phyloP scores from a whole-genome alignment of 2,888 invertebrate species.

The Orthosia gracilis region DNA sequence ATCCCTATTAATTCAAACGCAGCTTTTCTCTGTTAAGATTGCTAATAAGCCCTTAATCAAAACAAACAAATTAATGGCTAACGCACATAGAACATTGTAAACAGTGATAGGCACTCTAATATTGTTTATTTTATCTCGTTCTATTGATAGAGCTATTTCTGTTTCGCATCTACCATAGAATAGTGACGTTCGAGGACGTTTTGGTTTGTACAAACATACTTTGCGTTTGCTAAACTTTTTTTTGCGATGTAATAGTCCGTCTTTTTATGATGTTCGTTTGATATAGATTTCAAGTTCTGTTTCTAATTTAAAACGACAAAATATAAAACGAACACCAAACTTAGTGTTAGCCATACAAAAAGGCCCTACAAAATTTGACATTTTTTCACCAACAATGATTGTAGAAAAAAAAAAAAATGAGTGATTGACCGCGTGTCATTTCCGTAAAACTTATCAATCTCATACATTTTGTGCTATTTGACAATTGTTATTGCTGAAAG shows the following conservation, averaged over 20 bases:
- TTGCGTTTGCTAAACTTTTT: conserved; percentile 11
- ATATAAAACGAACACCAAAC: no score
- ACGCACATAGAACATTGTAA: conserved; percentile 29
- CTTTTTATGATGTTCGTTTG: background rate
- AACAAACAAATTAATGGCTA: conserved; percentile 11
- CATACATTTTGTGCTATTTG: no score
- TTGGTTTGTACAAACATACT: conserved; percentile 34
- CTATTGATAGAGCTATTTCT: conserved; percentile 36
- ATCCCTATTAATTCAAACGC: no score
- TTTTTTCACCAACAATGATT: no score
- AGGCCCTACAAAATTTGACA: no score
- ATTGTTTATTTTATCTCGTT: conserved; percentile 32
- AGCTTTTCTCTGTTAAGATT: background rate
- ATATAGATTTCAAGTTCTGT: no score
- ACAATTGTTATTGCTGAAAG: no score
- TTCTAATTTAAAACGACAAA: no score
- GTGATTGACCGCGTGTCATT: background rate
- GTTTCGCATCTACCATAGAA: background rate
- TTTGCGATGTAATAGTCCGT: background rate
- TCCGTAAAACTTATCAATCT: no score
- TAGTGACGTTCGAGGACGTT: background rate
- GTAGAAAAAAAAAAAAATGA: no score
- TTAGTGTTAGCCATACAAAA: no score
- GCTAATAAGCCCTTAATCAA: conserved; percentile 8
- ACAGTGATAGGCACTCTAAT: conserved; percentile 33